Conservation (phyloP, 2,113 vertebrate species). For the Tichodroma muraria region DNA sequence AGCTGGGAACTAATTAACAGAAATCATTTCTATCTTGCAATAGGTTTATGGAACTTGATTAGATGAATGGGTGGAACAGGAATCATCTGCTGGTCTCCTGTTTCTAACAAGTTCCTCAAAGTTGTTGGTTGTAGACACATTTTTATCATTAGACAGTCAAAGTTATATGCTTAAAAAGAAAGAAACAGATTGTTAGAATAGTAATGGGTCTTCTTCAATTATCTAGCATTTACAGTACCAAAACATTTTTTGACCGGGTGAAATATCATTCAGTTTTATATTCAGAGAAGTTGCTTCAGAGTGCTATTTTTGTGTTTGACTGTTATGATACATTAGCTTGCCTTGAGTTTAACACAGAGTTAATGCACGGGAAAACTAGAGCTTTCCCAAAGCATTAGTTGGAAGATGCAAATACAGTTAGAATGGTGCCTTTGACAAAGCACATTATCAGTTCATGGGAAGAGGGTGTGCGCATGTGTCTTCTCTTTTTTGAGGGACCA, state of each 20-base stretch:
- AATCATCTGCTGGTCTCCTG: not conserved
- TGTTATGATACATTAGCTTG: not conserved
- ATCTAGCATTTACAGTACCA: not conserved
- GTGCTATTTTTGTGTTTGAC: not conserved
- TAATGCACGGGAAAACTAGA: not conserved
- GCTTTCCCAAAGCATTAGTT: not conserved
- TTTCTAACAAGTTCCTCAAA: not conserved
- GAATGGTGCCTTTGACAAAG: not conserved
- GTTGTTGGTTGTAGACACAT: not conserved
- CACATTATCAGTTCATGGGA: not conserved
- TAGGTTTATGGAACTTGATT: not conserved
- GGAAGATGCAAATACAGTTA: not conserved
- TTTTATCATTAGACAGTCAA: not conserved
- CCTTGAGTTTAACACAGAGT: not conserved
- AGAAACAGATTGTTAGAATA: not conserved
- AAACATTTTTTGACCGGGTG: not conserved
- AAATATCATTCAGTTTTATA: not conserved
- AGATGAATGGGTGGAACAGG: not conserved
- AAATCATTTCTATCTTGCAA: not conserved
- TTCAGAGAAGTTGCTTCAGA: not conserved
- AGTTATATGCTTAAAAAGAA: not conserved
- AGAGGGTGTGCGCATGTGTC: rapidly evolving
- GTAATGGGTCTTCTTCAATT: not conserved
- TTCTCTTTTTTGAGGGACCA: not conserved
- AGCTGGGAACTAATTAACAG: not conserved